Percentiles rank a stretch among this genome's conserved stretches.
These are phyloP conservation scores for Pogoniulus pusillus DNA, from an alignment of 2,797 vertebrate genomes.

Conservation along the genomic window DNA sequence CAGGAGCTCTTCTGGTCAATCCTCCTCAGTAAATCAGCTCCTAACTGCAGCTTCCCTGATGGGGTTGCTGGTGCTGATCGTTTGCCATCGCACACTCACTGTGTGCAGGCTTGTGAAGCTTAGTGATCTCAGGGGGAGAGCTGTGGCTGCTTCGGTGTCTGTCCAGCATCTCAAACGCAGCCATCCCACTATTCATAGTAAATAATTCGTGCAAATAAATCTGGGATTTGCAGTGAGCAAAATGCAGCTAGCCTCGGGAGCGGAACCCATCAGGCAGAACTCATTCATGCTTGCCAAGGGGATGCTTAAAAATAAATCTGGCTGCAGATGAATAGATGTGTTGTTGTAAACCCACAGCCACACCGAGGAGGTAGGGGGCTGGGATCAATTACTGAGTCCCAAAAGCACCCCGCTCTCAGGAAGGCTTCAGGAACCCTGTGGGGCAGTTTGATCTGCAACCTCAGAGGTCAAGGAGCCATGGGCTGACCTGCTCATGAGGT, in stretches of 20 bases:
- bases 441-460: neutral
- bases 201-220: slow-evolving; percentile 10
- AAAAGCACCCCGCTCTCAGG: neutral
- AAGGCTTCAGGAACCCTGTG: neutral
- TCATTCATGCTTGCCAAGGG: neutral
- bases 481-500: neutral
- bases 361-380: neutral
- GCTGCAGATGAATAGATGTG: slow-evolving; percentile 28
- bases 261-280: slow-evolving; percentile 5
- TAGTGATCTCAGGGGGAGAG: neutral
- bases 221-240: neutral
- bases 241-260: slow-evolving; percentile 21
- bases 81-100: neutral
- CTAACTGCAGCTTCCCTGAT: neutral
- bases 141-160: rapidly evolving
- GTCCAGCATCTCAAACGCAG: neutral
- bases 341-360: slow-evolving; percentile 29
- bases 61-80: neutral
- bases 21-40: neutral
- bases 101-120: neutral
- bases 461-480: neutral
- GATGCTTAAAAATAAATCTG: slow-evolving; percentile 57
- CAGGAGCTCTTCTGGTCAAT: slow-evolving; percentile 4
- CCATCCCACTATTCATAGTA: slow-evolving; percentile 3
- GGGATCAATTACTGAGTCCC: neutral